These are phyloP conservation scores for Sepioteuthis lessoniana DNA, from an alignment of 2,888 invertebrate genomes.

Conservation along the genomic window DNA sequence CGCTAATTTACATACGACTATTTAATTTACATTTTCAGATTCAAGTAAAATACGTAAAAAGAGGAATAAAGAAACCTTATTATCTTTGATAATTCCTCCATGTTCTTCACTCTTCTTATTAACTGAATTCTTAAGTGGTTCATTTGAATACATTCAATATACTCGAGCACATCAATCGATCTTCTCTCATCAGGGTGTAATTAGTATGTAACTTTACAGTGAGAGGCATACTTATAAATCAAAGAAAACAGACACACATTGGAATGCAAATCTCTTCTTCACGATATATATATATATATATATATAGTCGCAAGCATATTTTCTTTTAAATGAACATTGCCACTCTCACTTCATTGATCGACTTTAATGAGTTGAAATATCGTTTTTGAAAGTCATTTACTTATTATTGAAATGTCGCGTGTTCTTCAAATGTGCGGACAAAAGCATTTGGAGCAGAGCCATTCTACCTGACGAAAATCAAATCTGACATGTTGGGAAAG, in stretches of 20 bases:
- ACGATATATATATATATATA: too few relatives aligned
- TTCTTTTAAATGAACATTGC: not conserved
- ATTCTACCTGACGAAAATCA: not conserved
- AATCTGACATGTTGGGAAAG: not conserved
- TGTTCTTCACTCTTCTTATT: not conserved
- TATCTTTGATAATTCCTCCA: not conserved
- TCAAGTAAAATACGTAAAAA: not conserved
- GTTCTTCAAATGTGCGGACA: not conserved
- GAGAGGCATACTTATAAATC: too few relatives aligned
- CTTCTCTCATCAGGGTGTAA: too few relatives aligned
- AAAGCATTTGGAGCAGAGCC: not conserved
- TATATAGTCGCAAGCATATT: not conserved
- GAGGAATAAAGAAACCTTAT: not conserved
- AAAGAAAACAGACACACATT: not conserved
- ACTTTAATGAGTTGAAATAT: not conserved
- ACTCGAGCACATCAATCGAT: too few relatives aligned
- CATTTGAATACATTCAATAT: not conserved
- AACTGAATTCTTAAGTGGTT: not conserved
- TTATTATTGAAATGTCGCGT: constrained; percentile 20
- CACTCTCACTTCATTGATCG: not conserved
- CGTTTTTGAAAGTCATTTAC: not conserved
- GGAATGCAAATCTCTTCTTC: not conserved
- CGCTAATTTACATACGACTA: not conserved
- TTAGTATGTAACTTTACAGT: too few relatives aligned
- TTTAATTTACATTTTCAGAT: not conserved